phyloP scores from a whole-genome alignment of 2,113 vertebrate genomes.

The Petrocephalus microphthalmus region DNA sequence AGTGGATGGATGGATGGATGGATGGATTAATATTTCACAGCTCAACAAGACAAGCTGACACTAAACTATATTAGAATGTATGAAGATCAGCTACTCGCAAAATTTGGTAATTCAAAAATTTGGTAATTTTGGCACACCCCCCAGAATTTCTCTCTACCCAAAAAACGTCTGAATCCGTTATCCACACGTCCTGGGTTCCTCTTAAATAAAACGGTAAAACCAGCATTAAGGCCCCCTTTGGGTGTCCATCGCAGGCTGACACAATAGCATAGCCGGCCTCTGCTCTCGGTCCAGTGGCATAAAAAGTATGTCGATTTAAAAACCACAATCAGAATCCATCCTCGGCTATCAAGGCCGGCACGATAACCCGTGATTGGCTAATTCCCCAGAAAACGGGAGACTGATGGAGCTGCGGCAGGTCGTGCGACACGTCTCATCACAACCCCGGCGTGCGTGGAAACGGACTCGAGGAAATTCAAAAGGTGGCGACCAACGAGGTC shows the following conservation, averaged over 20 bases:
- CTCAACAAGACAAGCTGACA: neutral
- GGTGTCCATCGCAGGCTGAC: neutral
- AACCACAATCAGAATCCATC: neutral
- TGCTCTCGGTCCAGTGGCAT: neutral
- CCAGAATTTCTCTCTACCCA: neutral
- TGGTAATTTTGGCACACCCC: neutral
- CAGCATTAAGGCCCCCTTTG: neutral
- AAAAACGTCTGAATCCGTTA: neutral
- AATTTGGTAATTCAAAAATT: neutral
- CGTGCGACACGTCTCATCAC: neutral
- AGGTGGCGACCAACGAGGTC: neutral
- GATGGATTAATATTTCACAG: neutral
- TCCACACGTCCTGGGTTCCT: neutral
- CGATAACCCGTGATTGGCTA: neutral
- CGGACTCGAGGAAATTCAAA: neutral
- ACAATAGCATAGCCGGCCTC: neutral
- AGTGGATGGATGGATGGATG: neutral
- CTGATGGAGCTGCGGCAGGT: neutral
- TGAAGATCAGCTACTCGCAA: neutral
- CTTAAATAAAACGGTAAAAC: neutral
- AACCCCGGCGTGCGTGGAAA: neutral
- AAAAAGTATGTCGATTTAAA: neutral
- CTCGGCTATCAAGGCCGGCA: neutral
- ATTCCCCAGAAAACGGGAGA: neutral
- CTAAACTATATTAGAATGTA: no score